Evolutionary conservation across 53 echinoderm and acorn worm genomes (phyloP).

Genomic region (Antedon mediterranea): DNA sequence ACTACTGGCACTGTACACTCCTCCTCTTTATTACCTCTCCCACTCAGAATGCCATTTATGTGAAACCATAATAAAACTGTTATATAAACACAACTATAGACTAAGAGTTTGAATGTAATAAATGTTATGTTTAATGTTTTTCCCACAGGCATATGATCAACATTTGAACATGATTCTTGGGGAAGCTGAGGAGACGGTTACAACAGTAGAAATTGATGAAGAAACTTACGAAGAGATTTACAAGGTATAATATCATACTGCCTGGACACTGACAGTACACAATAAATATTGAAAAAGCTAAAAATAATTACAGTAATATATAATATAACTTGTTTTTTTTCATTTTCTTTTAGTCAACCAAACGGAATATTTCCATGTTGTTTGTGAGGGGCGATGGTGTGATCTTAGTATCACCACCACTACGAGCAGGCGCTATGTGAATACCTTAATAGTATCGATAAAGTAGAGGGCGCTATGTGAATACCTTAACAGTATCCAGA

Average conservation of each 20-base stretch:
- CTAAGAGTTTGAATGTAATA: too few species aligned
- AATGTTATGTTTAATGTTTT: background rate
- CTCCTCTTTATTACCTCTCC: too few species aligned
- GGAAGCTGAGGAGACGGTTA: conserved; percentile 92
- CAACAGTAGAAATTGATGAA: conserved; percentile 91
- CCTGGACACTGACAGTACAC: too few species aligned
- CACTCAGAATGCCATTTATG: too few species aligned
- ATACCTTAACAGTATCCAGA: too few species aligned
- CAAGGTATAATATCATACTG: conserved; percentile 42
- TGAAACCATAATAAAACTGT: too few species aligned
- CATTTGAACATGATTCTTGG: conserved; percentile 97
- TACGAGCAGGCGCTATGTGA: conserved; percentile 38
- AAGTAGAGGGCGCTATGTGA: too few species aligned
- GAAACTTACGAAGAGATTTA: conserved; percentile 99
- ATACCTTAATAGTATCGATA: too few species aligned
- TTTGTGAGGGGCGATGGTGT: conserved; percentile 95
- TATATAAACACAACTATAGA: too few species aligned
- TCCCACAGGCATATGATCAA: conserved; percentile 81
- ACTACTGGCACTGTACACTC: too few species aligned
- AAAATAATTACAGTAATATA: too few species aligned
- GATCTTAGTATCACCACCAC: conserved; percentile 80
- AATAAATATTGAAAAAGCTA: background rate
- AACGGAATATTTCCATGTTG: conserved; percentile 67
- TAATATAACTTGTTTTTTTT: background rate
- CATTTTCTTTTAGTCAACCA: conserved; percentile 51